A percentile compares a stretch with the other conserved stretches of the same genome.
Conservation (phyloP, 2,888 invertebrate species). For the Chrysotoxum bicinctum region DNA sequence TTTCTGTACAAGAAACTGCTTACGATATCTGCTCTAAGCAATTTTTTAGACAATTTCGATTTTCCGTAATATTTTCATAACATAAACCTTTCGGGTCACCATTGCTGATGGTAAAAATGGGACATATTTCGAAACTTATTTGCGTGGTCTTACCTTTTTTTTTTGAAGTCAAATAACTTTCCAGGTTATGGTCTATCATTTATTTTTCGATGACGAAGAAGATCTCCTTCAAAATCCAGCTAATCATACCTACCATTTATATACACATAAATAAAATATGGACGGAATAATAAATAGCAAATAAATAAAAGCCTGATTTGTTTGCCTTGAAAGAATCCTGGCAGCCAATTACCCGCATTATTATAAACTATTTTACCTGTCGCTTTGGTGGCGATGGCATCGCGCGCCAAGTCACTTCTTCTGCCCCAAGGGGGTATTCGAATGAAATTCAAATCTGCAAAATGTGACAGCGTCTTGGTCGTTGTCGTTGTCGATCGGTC, state of each 20-base stretch:
- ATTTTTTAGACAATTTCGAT: too few species aligned
- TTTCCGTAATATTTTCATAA: too few species aligned
- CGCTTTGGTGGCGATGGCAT: constrained; percentile 42
- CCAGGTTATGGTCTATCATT: neutral
- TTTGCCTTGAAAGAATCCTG: constrained; percentile 46
- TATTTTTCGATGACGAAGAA: neutral
- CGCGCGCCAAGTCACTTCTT: constrained; percentile 21
- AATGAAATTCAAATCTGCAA: constrained; percentile 64
- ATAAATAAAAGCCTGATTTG: constrained; percentile 64
- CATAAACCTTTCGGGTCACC: too few species aligned
- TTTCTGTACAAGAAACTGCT: too few species aligned
- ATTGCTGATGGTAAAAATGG: too few species aligned
- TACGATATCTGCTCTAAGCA: too few species aligned
- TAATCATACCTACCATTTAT: neutral
- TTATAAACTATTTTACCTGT: constrained; percentile 69
- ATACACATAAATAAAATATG: neutral
- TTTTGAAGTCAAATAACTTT: neutral
- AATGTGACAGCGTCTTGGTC: constrained; percentile 42
- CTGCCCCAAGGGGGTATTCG: constrained; percentile 50
- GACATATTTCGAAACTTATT: too few species aligned
- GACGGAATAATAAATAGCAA: constrained; percentile 48
- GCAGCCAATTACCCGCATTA: constrained; percentile 66
- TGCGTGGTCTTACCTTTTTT: too few species aligned
- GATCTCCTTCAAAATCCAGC: neutral
- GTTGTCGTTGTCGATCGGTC: neutral